A percentile compares a stretch with the other conserved stretches of the same genome.
These are phyloP conservation scores for Ephialtes manifestator DNA, from an alignment of 2,888 invertebrate species.

Conservation along the genomic window DNA sequence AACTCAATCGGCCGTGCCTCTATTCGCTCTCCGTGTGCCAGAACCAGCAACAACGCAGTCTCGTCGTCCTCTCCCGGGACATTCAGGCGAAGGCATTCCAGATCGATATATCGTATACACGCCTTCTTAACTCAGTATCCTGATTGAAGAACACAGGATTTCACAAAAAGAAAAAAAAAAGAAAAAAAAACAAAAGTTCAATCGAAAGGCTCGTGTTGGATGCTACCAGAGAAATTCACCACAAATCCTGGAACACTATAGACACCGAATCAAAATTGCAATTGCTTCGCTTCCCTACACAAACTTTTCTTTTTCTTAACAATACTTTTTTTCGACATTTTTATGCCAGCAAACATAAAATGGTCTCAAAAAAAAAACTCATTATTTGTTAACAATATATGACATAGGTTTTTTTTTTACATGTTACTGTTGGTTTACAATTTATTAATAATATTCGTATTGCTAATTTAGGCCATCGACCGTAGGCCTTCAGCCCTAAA, in stretches of 20 bases:
- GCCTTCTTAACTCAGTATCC: background rate
- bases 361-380: too few species aligned
- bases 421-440: too few species aligned
- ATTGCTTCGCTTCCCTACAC: background rate
- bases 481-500: too few species aligned
- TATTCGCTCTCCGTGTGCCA: slow-evolving; percentile 50
- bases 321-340: background rate
- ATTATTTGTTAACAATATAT: too few species aligned
- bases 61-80: slow-evolving; percentile 33
- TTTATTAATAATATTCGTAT: too few species aligned
- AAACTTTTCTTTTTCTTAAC: background rate
- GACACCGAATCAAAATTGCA: slow-evolving; percentile 34
- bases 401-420: too few species aligned
- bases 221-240: background rate
- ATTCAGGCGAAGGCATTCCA: slow-evolving; percentile 28
- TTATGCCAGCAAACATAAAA: background rate
- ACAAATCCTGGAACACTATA: background rate
- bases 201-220: slow-evolving; percentile 19
- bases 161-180: background rate
- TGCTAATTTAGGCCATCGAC: too few species aligned
- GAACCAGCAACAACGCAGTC: slow-evolving; percentile 38
- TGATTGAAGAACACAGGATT: slow-evolving; percentile 7
- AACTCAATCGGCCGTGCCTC: slow-evolving; percentile 55
- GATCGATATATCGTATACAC: slow-evolving; percentile 43
- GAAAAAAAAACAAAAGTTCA: background rate